A percentile compares a stretch with the other conserved stretches of the same genome.
These are phyloP conservation scores for Callyntrura guangdongensis DNA, from an alignment of 2,888 invertebrate genomes.

Conservation along the genomic window DNA sequence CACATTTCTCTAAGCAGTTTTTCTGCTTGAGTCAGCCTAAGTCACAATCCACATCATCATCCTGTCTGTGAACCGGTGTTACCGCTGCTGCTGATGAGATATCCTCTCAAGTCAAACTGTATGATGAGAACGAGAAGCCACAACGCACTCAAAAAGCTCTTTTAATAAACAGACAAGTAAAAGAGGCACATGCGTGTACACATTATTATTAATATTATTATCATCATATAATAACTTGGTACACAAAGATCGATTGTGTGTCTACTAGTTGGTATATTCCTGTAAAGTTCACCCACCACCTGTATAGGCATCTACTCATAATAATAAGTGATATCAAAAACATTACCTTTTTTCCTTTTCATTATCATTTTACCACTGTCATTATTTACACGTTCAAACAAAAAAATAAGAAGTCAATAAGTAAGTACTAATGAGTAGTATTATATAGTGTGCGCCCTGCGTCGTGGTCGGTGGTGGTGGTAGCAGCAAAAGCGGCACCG, in stretches of 20 bases:
- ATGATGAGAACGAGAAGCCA: constrained; percentile 17
- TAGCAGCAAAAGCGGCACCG: background rate
- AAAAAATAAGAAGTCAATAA: constrained; percentile 37
- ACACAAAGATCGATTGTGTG: background rate
- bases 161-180: background rate
- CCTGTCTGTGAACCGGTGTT: background rate
- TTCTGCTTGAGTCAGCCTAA: too few species aligned
- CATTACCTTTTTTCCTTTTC: constrained; percentile 46
- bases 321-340: constrained; percentile 48
- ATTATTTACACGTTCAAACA: constrained; percentile 67
- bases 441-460: background rate
- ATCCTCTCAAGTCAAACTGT: background rate
- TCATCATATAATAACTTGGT: background rate
- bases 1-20: constrained; percentile 45
- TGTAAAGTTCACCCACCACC: background rate
- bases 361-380: constrained; percentile 68
- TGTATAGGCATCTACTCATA: background rate
- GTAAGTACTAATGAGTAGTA: constrained; percentile 22
- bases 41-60: constrained; percentile 15
- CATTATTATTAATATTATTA: constrained; percentile 25
- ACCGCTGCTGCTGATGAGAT: background rate
- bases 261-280: background rate
- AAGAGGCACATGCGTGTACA: constrained; percentile 28
- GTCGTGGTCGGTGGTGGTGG: background rate
- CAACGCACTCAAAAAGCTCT: background rate